Evolutionary conservation across 2,797 vertebrate genomes (phyloP).

Genomic region (Pristis pectinata): DNA sequence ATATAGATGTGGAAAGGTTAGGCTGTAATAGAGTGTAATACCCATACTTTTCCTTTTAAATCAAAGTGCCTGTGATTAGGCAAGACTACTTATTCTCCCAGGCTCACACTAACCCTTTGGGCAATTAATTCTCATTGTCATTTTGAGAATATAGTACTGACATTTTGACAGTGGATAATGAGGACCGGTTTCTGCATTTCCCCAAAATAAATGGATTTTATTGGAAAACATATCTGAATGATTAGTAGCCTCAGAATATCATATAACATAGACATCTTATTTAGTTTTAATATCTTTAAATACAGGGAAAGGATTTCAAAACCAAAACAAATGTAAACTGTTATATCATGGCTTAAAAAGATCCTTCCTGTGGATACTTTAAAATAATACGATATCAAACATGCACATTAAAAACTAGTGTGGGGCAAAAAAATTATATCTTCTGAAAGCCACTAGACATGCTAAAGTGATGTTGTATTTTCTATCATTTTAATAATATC

Average conservation of each 20-base stretch:
- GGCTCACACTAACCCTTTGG: slow-evolving; percentile 23
- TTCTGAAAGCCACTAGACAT: not conserved
- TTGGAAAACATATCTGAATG: not conserved
- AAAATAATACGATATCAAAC: not conserved
- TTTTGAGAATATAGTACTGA: not conserved
- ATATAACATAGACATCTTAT: not conserved
- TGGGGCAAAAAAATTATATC: not conserved
- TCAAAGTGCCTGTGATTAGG: slow-evolving; percentile 7
- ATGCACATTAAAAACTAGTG: not conserved
- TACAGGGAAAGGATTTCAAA: not conserved
- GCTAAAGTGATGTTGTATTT: not conserved
- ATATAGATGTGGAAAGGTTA: not conserved
- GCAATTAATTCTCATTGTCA: not conserved
- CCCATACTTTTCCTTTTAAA: not conserved
- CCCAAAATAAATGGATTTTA: not conserved
- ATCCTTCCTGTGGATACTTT: not conserved
- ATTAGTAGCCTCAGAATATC: not conserved
- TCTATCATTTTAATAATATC: not conserved
- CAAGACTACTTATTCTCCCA: not conserved
- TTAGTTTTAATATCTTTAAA: not conserved
- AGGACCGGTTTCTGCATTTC: not conserved
- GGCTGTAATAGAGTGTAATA: not conserved
- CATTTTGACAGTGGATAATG: slow-evolving; percentile 6
- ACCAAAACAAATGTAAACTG: not conserved
- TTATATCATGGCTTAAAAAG: not conserved